phyloP scores from a whole-genome alignment of 2,888 invertebrate species.

The Conchocele bisecta region DNA sequence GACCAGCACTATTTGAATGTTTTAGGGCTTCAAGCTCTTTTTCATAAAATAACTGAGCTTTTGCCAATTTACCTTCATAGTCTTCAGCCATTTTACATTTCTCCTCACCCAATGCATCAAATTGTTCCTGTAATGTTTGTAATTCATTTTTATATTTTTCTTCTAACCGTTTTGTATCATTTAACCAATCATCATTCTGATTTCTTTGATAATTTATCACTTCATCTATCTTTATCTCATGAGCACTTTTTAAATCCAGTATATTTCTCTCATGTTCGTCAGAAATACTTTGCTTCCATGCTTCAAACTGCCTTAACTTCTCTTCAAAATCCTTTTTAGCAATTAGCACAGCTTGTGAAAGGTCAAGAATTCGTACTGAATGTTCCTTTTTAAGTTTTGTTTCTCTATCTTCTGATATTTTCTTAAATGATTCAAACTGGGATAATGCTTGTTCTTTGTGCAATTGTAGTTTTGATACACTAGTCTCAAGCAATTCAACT shows the following conservation, averaged over 20 bases:
- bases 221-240: constrained; percentile 75
- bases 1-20: constrained; percentile 63
- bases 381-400: constrained; percentile 72
- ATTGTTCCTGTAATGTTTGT: constrained; percentile 63
- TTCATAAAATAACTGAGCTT: constrained; percentile 80
- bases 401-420: constrained; percentile 71
- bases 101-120: constrained; percentile 65
- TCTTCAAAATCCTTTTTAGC: constrained; percentile 80
- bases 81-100: constrained; percentile 75
- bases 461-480: constrained; percentile 70
- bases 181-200: constrained; percentile 72
- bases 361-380: constrained; percentile 72
- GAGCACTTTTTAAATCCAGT: constrained; percentile 69
- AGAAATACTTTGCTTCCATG: constrained; percentile 69
- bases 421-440: constrained; percentile 74
- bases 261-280: constrained; percentile 71
- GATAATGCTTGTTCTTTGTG: constrained; percentile 67
- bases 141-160: constrained; percentile 73
- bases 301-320: constrained; percentile 72
- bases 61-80: constrained; percentile 77
- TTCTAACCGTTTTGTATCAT: constrained; percentile 71
- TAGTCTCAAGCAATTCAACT: constrained; percentile 71
- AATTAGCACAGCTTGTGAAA: constrained; percentile 77
- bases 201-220: constrained; percentile 63
- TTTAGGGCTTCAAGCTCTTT: constrained; percentile 79